Evolutionary conservation across 2,113 vertebrate genomes (phyloP).

Genomic region (Anoura caudifer): DNA sequence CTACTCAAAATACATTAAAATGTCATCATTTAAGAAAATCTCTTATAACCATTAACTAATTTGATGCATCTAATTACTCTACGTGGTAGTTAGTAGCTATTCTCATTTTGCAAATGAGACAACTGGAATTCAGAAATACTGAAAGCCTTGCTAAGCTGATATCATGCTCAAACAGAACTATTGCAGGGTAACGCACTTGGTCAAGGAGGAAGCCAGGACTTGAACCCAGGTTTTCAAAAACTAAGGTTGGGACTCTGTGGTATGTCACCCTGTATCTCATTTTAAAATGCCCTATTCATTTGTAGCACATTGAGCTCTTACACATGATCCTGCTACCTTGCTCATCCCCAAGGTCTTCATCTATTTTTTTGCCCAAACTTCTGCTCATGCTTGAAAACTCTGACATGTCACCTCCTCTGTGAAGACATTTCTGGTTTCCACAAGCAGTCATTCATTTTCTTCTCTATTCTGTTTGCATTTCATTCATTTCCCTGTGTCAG

Average conservation of each 20-base stretch:
- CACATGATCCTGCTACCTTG: rapidly evolving
- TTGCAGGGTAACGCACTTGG: no score
- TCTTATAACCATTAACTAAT: background rate
- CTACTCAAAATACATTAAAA: constrained; percentile 6
- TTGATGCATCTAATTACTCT: background rate
- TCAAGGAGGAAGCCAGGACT: background rate
- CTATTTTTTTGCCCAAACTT: background rate
- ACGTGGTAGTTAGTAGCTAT: background rate
- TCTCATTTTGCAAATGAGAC: background rate
- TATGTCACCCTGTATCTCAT: background rate
- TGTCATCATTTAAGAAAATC: background rate
- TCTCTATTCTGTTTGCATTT: background rate
- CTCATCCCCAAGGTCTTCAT: background rate
- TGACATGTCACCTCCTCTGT: background rate
- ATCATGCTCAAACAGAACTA: background rate
- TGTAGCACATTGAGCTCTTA: background rate
- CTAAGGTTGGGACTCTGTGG: background rate
- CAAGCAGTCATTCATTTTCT: background rate
- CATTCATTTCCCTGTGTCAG: background rate
- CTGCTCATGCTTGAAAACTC: background rate
- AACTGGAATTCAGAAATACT: background rate
- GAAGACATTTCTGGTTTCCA: background rate
- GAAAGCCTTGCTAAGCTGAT: background rate
- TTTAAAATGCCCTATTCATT: background rate
- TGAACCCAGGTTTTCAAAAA: background rate